phyloP scores from a whole-genome alignment of 2,797 vertebrate genomes.

The Graptemys geographica region DNA sequence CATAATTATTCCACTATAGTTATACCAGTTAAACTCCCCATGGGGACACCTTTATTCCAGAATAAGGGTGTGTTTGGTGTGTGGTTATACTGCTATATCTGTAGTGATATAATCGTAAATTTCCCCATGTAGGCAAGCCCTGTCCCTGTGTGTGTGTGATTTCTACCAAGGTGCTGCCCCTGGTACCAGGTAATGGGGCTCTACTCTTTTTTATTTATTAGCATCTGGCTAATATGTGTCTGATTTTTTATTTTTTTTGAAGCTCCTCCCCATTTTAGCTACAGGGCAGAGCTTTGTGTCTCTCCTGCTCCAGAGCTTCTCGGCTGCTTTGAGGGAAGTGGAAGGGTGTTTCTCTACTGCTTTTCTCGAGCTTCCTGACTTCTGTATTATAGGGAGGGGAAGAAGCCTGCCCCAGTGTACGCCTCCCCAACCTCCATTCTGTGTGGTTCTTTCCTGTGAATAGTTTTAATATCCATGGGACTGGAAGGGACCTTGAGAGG shows the following conservation, averaged over 20 bases:
- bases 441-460: neutral
- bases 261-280: slow-evolving; percentile 1
- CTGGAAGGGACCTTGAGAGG: too few relatives aligned
- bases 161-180: neutral
- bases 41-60: neutral
- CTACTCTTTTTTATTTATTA: neutral
- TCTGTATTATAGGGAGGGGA: neutral
- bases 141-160: too few relatives aligned
- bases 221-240: neutral
- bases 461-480: too few relatives aligned
- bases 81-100: neutral
- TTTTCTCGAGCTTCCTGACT: neutral
- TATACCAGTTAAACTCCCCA: too few relatives aligned
- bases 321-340: neutral
- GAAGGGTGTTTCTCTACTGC: neutral
- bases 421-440: neutral
- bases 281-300: neutral
- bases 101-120: neutral
- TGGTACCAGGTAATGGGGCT: neutral
- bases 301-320: neutral
- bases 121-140: neutral
- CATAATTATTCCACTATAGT: too few relatives aligned
- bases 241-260: neutral
- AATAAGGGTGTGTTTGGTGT: neutral
- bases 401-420: neutral